A percentile compares a stretch with the other conserved stretches of the same genome.
Conservation (phyloP, 2,113 vertebrate species). For the Grammatotria lemairii region DNA sequence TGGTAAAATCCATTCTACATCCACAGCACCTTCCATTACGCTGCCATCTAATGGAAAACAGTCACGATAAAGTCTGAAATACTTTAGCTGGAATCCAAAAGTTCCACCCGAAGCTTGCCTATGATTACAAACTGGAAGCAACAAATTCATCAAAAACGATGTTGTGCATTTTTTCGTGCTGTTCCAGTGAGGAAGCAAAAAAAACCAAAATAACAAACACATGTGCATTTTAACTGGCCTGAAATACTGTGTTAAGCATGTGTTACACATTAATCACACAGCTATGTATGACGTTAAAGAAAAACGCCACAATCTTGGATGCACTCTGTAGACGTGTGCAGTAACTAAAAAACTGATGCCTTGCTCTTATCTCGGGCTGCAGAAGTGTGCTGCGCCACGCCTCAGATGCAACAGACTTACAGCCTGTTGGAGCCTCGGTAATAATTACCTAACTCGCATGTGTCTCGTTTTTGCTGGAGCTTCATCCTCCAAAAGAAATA, state of each 20-base stretch:
- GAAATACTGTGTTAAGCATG: background rate
- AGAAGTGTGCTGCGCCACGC: constrained; percentile 19
- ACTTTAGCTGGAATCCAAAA: background rate
- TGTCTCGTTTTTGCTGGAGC: background rate
- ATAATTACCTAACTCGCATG: background rate
- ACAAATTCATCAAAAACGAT: background rate
- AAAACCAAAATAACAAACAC: background rate
- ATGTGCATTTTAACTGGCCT: background rate
- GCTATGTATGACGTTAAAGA: background rate
- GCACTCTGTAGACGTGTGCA: background rate
- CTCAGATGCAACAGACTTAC: background rate
- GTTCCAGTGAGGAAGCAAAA: background rate
- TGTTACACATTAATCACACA: background rate
- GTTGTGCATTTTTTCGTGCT: background rate
- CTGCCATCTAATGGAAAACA: background rate
- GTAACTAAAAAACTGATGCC: background rate
- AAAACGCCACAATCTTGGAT: background rate
- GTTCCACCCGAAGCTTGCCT: background rate
- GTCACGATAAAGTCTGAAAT: background rate
- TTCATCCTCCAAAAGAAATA: background rate
- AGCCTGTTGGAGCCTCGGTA: background rate
- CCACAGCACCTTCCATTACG: background rate
- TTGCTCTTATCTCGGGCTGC: constrained; percentile 47
- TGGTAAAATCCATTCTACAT: background rate
- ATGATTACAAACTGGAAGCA: background rate